Conservation (phyloP, 2,797 vertebrate species). For the Anguilla megastoma region DNA sequence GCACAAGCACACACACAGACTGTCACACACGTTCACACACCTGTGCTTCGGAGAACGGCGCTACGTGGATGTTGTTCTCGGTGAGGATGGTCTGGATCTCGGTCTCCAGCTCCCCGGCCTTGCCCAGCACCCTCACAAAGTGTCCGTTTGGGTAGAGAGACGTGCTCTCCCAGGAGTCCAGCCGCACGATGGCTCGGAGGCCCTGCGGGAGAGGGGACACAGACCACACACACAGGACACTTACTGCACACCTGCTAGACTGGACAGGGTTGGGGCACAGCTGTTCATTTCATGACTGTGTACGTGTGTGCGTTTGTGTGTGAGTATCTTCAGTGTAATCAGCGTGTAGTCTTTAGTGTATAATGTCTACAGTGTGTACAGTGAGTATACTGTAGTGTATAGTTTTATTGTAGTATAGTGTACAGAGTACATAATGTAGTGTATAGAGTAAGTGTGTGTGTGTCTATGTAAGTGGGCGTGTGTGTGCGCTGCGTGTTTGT, state of each 20-base stretch:
- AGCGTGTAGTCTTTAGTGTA: neutral
- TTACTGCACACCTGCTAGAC: neutral
- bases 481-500: neutral
- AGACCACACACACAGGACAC: neutral
- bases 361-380: neutral
- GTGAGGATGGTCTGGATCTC: slow-evolving; percentile 91
- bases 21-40: slow-evolving; percentile 61
- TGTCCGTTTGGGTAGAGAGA: slow-evolving; percentile 94
- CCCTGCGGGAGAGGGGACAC: slow-evolving; percentile 69
- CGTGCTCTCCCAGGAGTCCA: slow-evolving; percentile 91
- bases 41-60: slow-evolving; percentile 93
- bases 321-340: neutral
- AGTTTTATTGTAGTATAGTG: neutral
- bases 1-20: neutral
- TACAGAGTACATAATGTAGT: neutral
- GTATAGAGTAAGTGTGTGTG: neutral
- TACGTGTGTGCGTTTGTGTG: neutral
- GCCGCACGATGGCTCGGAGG: slow-evolving; percentile 84
- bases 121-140: slow-evolving; percentile 88
- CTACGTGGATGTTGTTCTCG: slow-evolving; percentile 87
- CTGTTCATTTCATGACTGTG: neutral
- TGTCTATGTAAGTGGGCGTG: neutral
- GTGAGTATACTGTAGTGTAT: neutral
- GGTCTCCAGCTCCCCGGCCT: slow-evolving; percentile 87
- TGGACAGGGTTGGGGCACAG: neutral